phyloP scores from a whole-genome alignment of 2,888 invertebrate genomes.

The Halocaridina rubra region DNA sequence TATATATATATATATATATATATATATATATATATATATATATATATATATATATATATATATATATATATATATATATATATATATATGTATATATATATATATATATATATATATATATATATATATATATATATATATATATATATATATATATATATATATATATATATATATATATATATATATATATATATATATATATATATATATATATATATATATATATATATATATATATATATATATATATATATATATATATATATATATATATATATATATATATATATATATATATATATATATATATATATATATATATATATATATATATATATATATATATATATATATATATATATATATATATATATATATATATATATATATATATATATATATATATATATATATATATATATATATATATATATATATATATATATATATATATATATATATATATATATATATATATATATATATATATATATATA shows the following conservation, averaged over 20 bases:
- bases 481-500: constrained; percentile 32
- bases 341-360: not conserved
- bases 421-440: constrained; percentile 27
- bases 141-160: not conserved
- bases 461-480: constrained; percentile 37
- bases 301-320: constrained; percentile 27
- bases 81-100: constrained; percentile 17
- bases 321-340: not conserved
- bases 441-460: constrained; percentile 13
- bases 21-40: not conserved
- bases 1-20: not conserved
- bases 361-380: not conserved
- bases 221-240: not conserved
- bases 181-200: constrained; percentile 8
- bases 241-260: not conserved
- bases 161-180: not conserved
- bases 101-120: constrained; percentile 28
- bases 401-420: constrained; percentile 12
- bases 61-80: constrained; percentile 22
- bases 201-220: constrained; percentile 1
- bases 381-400: not conserved
- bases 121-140: constrained; percentile 26
- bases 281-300: constrained; percentile 11
- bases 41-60: constrained; percentile 8
- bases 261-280: not conserved